A percentile compares a stretch with the other conserved stretches of the same genome.
Evolutionary conservation across 2,888 invertebrate genomes (phyloP).

Genomic region (Chaitophorus viminalis): DNA sequence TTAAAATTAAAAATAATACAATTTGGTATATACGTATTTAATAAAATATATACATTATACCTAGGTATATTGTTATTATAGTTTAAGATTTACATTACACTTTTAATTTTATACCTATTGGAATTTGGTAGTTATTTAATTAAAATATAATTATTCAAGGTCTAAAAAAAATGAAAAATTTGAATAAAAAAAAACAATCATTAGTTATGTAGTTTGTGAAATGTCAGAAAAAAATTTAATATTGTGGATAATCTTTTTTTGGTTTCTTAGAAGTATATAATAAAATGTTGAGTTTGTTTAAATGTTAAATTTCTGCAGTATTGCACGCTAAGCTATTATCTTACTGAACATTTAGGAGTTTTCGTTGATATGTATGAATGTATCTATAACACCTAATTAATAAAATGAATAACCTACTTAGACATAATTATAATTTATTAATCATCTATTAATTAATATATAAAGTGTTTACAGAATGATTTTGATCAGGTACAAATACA

Average conservation of each 20-base stretch:
- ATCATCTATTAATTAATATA: background rate
- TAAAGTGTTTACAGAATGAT: background rate
- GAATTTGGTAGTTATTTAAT: no score
- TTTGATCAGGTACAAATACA: background rate
- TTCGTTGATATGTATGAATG: background rate
- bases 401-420: background rate
- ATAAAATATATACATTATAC: no score
- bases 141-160: no score
- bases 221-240: background rate
- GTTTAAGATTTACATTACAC: no score
- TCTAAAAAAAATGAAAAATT: no score
- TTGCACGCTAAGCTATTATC: background rate
- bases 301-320: background rate
- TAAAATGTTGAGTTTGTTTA: conserved; percentile 1
- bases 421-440: background rate
- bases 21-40: no score
- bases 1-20: no score
- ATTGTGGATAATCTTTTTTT: background rate
- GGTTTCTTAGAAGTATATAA: background rate
- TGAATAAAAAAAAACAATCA: no score
- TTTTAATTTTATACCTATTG: no score
- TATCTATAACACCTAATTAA: background rate
- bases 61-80: no score
- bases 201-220: background rate
- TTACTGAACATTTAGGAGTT: background rate